Base-by-base conservation (phyloP, 2,888 invertebrate species). In the Drosophila kokeensis region DNA sequence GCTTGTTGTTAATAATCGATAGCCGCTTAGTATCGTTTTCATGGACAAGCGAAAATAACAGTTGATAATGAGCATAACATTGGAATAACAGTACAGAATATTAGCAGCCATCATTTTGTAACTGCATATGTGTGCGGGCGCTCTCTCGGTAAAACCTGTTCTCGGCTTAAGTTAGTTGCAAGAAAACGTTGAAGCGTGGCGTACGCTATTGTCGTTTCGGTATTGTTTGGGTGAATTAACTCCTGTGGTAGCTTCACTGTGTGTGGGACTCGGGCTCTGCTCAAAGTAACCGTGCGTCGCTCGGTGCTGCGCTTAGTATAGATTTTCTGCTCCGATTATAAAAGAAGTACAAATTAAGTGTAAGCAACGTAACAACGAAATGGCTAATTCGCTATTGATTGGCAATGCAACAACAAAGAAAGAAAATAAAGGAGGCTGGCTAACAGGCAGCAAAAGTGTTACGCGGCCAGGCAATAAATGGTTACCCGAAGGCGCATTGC, bases 81-180 rank as follows among this genome's bases (percentile, higher is more conserved):
- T 27, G 13, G 1, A 29, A 8, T 70, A 70, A 60, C 60, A 69
- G 60, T 57, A 49, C 60, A 69, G 54, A n/a, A 29, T 38, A 15
- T n/a, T 3, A 29, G 55, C 42, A 45, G 52, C 45, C 15, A 97
- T 92, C 4, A 0, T 90, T 97, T 97, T 81, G 7, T 21, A 30
- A 30, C 10, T 69, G 42, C 27, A 36, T 55, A 29, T 34, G 48
- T 48, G 40, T 48, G 73, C 63, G 48, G 75, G 49, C 52, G 73
- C 60, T 40, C 76, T 75, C 76, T 75, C 59, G 69, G 52, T 15
- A 70, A 77, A 80, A 80, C 80, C 80, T 80, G 83, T 80, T 80
- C 76, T 66, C 55, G 73, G 57, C 53, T 80, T 69, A 42, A 57
- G 40, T 57, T 21, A 80, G 81, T 77, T 72, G 74, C 66, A 77